phyloP scores from a whole-genome alignment of 2,888 invertebrate genomes.

The Loripinus fragilis region DNA sequence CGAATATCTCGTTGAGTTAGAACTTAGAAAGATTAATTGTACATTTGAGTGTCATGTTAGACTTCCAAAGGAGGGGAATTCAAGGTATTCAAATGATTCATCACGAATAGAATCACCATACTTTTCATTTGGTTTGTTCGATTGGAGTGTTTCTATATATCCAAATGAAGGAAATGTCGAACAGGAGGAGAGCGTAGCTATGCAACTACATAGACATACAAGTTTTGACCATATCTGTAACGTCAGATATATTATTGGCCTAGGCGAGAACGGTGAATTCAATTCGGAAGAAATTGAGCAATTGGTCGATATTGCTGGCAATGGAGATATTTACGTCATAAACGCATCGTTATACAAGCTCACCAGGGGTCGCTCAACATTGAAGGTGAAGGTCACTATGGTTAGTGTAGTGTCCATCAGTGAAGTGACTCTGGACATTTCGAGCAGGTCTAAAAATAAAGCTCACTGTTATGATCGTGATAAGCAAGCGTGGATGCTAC shows the following conservation, averaged over 20 bases:
- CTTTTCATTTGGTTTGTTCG: constrained; percentile 92
- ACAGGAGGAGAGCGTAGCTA: constrained; percentile 79
- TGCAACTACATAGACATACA: constrained; percentile 88
- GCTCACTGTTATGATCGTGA: constrained; percentile 90
- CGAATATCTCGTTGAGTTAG: constrained; percentile 91
- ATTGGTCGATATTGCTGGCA: constrained; percentile 77
- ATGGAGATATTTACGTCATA: constrained; percentile 75
- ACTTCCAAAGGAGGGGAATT: constrained; percentile 84
- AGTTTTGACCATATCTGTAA: constrained; percentile 92
- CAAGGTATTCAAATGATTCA: constrained; percentile 65
- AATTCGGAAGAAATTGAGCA: constrained; percentile 78
- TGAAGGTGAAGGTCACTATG: constrained; percentile 90
- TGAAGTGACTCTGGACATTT: constrained; percentile 84
- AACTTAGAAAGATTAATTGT: constrained; percentile 90
- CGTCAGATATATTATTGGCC: constrained; percentile 87
- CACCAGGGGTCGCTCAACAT: constrained; percentile 72
- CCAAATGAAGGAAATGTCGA: constrained; percentile 77
- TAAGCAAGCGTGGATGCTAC: constrained; percentile 89
- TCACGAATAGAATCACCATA: constrained; percentile 87
- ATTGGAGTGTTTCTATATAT: constrained; percentile 88
- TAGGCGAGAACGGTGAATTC: constrained; percentile 82
- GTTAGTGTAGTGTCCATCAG: constrained; percentile 89
- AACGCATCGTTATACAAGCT: constrained; percentile 73
- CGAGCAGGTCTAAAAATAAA: constrained; percentile 73
- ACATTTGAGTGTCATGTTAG: constrained; percentile 87